Evolutionary conservation across 1,140 invertebrate species (phyloP).

Genomic region (Theocolax elegans): DNA sequence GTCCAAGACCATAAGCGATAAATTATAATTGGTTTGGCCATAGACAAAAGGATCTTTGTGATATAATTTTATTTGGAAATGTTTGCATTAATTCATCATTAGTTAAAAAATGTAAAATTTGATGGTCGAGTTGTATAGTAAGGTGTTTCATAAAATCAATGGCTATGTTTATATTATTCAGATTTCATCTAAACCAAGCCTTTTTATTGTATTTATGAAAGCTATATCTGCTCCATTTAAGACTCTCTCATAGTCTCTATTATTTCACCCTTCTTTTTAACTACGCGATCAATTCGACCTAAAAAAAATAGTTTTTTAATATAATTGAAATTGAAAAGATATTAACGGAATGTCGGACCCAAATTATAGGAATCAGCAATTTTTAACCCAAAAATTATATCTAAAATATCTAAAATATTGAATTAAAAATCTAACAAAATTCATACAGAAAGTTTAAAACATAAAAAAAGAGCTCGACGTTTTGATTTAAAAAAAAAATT

Average conservation of each 20-base stretch:
- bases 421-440: no score
- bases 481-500: no score
- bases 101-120: conserved; percentile 85
- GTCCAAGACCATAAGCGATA: conserved; percentile 84
- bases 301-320: background rate
- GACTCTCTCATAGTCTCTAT: background rate
- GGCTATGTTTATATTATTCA: conserved; percentile 72
- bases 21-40: conserved; percentile 77
- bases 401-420: no score
- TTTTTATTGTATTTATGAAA: conserved; percentile 41
- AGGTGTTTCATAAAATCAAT: conserved; percentile 95
- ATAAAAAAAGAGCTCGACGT: no score
- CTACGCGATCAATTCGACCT: conserved; percentile 37
- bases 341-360: no score
- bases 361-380: no score
- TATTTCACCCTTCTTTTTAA: conserved; percentile 12
- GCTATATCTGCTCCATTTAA: conserved; percentile 14
- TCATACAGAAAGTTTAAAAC: no score
- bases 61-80: conserved; percentile 77
- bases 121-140: conserved; percentile 88
- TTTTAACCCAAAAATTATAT: no score
- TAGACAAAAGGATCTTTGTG: conserved; percentile 79
- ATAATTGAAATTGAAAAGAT: conserved; percentile 8
- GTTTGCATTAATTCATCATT: conserved; percentile 84
- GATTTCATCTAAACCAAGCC: conserved; percentile 74